A percentile compares a stretch with the other conserved stretches of the same genome.
Conservation (phyloP, 30 jellyfish, hydroid and myxozoan species). For the Phacellophora camtschatica region DNA sequence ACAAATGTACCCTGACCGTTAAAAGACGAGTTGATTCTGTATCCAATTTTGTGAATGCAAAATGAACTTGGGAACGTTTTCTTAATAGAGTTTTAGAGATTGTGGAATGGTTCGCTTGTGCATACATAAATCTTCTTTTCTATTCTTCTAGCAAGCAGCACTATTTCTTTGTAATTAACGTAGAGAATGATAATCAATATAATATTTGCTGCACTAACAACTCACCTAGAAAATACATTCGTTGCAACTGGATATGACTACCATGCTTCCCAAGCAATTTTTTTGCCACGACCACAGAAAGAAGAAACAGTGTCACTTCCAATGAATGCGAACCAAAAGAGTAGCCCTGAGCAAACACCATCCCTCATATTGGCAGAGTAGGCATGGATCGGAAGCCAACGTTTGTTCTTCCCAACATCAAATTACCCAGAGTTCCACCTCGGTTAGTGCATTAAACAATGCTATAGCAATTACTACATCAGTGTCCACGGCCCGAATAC, state of each 20-base stretch:
- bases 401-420: background rate
- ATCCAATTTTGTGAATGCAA: background rate
- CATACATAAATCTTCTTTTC: background rate
- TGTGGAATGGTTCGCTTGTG: background rate
- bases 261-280: conserved; percentile 15
- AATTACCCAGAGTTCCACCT: conserved; percentile 2
- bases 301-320: conserved; percentile 47
- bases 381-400: conserved; percentile 19
- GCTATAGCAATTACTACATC: conserved; percentile 14
- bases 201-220: background rate
- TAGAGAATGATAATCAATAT: background rate
- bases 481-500: conserved; percentile 13
- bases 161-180: background rate
- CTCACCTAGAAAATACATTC: conserved; percentile 8
- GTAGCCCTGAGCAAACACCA: background rate
- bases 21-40: background rate
- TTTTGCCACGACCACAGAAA: conserved; percentile 21
- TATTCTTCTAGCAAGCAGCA: background rate
- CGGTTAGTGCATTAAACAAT: background rate
- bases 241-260: conserved; percentile 20
- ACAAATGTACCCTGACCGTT: background rate
- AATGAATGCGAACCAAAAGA: conserved; percentile 20
- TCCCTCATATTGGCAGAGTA: conserved; percentile 1
- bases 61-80: background rate
- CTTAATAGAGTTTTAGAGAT: background rate